Base-by-base conservation (phyloP, 1,140 invertebrate genomes). In the Contarinia nasturtii region DNA sequence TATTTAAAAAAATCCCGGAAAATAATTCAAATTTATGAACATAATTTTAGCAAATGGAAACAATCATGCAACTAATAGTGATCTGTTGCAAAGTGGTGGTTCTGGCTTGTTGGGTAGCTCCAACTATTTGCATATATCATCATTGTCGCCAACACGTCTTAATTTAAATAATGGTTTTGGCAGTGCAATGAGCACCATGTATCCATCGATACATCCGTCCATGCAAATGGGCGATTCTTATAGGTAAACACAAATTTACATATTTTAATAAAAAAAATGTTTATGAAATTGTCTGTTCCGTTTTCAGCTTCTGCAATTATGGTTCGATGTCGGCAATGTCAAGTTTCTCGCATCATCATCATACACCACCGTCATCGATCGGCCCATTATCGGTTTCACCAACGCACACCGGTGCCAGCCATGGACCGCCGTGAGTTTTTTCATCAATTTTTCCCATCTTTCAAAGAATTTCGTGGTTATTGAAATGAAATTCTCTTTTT, bases 101-200 rank as follows among this genome's bases (percentile, higher is more conserved):
- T 38, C 15, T n/a, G 36, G 36, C 15, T 10, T 27, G 3, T 27
- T 27, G 27, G 27, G 27, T 10, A 27, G 27, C 10, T 21, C 17
- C 11, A 43, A 18, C 20, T 12, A 33, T 33, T 18, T 33, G 22
- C 43, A 44, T 14, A 33, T 33, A n/a, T 21, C 43, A 21, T 44
- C 43, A 27, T 20, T 44, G 1, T 53, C 63, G 37, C 63, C 61
- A 12, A 61, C 61, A 2, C 52, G 61, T 7, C 51, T 60, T 2
- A 60, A 60, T 45, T 58, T 63, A 5, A 63, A 59, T 46, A 54
- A 52, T 42, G 55, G 55, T 12, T 63, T 63, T 18, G 54, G 56
- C 27, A 55, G 55, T 19, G 55, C 58, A 0, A 56, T 61, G 59
- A 54, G 56, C n/a, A 52, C 60, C 1, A 59, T 63, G 59, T 63